Conservation (phyloP, 2,113 vertebrate genomes). For the Tyrannus savana region DNA sequence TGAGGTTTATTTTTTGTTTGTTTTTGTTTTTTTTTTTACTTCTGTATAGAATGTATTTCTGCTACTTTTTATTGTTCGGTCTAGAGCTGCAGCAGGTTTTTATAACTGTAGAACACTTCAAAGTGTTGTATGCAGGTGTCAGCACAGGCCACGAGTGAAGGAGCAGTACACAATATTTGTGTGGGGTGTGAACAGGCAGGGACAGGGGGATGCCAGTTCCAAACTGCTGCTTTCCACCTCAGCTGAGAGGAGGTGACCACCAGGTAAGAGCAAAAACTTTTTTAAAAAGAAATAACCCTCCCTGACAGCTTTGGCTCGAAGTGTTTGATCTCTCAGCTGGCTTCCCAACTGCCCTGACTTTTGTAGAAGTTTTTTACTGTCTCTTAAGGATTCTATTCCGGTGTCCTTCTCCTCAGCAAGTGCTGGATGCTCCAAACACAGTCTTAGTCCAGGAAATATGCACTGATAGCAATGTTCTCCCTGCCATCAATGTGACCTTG, state of each 20-base stretch:
- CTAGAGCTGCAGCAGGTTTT: constrained; percentile 48
- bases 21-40: background rate
- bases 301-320: background rate
- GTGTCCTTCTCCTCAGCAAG: constrained; percentile 1
- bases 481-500: constrained; percentile 69
- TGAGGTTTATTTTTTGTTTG: background rate
- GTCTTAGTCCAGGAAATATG: constrained; percentile 9
- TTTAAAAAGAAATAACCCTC: background rate
- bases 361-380: constrained; percentile 63
- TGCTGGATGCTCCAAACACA: background rate
- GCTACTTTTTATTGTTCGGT: constrained; percentile 62
- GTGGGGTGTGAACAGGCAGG: constrained; percentile 39
- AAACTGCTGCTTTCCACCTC: background rate
- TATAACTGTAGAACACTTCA: constrained; percentile 15
- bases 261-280: background rate
- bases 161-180: constrained; percentile 68
- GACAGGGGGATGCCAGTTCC: background rate
- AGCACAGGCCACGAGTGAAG: background rate
- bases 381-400: constrained; percentile 18
- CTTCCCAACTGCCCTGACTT: background rate
- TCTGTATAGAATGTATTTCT: constrained; percentile 57
- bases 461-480: constrained; percentile 53
- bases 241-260: background rate
- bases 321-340: background rate
- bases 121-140: background rate